Evolutionary conservation across 2,888 invertebrate genomes (phyloP).

Genomic region (Leptogaster cylindrica): DNA sequence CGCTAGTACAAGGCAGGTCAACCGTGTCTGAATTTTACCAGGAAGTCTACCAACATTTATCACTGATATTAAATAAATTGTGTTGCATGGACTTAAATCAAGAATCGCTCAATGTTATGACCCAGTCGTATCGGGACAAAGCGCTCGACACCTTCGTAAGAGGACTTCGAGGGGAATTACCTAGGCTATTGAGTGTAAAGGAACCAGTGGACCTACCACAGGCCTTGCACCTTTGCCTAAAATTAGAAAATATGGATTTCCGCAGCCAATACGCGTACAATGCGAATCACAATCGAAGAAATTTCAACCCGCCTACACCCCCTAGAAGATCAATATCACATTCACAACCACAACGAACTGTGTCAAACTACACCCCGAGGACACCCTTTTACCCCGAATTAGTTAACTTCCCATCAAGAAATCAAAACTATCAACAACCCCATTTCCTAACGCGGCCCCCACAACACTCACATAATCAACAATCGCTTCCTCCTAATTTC

Average conservation of each 20-base stretch:
- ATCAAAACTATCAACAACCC: neutral
- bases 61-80: slow-evolving; percentile 5
- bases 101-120: slow-evolving; percentile 44
- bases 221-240: neutral
- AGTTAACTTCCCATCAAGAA: neutral
- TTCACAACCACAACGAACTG: neutral
- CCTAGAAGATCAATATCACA: neutral
- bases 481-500: neutral
- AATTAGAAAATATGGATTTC: slow-evolving; percentile 7
- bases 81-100: slow-evolving; percentile 44
- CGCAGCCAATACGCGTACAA: slow-evolving; percentile 3
- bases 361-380: neutral
- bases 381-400: slow-evolving; percentile 1
- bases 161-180: slow-evolving; percentile 24
- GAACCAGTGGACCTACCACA: slow-evolving; percentile 20
- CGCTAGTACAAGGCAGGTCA: slow-evolving; percentile 3
- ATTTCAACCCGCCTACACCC: neutral
- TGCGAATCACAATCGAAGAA: neutral
- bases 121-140: slow-evolving; percentile 32
- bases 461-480: neutral
- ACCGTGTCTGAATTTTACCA: slow-evolving; percentile 7
- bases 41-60: slow-evolving; percentile 13
- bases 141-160: slow-evolving; percentile 12
- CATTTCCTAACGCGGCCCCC: neutral
- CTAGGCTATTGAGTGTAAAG: slow-evolving; percentile 8